Base-by-base conservation (phyloP, 2,113 vertebrate species). In the Mustela lutreola region DNA sequence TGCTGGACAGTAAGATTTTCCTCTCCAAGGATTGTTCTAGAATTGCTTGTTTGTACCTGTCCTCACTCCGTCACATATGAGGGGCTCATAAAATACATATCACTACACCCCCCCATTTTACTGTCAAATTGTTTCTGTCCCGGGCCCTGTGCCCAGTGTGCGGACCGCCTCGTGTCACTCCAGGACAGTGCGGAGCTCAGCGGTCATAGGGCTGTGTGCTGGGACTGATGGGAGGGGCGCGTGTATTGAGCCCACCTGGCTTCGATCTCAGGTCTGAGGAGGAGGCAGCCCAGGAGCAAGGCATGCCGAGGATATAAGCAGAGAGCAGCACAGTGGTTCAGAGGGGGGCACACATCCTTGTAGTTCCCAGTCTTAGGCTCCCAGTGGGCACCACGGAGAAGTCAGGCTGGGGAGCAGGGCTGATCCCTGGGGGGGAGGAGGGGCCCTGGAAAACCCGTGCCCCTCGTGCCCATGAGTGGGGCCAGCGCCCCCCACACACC, bases 301-400 rank as follows among this genome's bases (percentile, higher is more conserved):
- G 31, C 53, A 60, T 3, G 16, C 71, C 31, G 3, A 71, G 58
- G 22, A 85, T 76, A 26, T n/a, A 39, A 7, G 48, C 48, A 71
- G 80, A 31, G 65, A 16, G 1, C 6, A 45, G 86, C 63, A 6
- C 8, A 8, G 36, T 42, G 56, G 53, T 9, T 31, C 63, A 3
- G 16, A 12, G 45, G 11, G n/a, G n/a, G 39, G 0, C 11, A 11
- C 10, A 26, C 0, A 0, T n/a, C 58, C 85, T 18, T 3, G 26
- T 60, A 45, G 22, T 53, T 89, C 11, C 11, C 0, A 26, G 33
- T 42, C 1, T 1, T 56, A 62, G 50, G 45, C 28, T 80, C 19
- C 45, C 21, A 18, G 0, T 0, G 11, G 76, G 58, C 22, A 7
- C 60, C 33, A 4, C 4, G 50, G 48, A 26, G 22, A 19, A 36